Evolutionary conservation across 2,888 invertebrate genomes (phyloP).

Genomic region (Euproctis similis): DNA sequence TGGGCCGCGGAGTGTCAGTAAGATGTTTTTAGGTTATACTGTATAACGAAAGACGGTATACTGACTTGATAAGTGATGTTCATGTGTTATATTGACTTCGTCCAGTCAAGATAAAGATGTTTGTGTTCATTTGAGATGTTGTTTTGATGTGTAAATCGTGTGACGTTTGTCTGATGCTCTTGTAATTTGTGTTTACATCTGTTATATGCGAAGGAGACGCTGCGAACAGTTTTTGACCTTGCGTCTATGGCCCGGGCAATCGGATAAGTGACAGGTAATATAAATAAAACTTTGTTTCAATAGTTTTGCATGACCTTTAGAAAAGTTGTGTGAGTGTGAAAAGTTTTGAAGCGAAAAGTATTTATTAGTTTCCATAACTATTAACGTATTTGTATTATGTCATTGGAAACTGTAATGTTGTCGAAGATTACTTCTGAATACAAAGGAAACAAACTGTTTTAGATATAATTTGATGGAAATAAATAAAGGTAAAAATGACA

Average conservation of each 20-base stretch:
- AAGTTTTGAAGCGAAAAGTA: conserved; percentile 63
- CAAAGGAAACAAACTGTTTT: conserved; percentile 2
- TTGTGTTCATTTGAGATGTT: conserved; percentile 55
- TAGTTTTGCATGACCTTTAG: conserved; percentile 43
- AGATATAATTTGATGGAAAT: neutral
- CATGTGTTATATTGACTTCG: conserved; percentile 40
- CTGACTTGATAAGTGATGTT: conserved; percentile 48
- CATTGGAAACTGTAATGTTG: conserved; percentile 5
- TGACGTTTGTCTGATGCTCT: conserved; percentile 62
- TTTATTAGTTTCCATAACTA: conserved; percentile 42
- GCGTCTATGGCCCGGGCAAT: conserved; percentile 37
- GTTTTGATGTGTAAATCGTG: conserved; percentile 68
- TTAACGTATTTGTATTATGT: conserved; percentile 17
- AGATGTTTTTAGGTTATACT: conserved; percentile 75
- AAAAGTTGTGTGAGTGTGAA: conserved; percentile 60
- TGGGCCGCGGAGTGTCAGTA: conserved; percentile 75
- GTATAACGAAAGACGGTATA: conserved; percentile 57
- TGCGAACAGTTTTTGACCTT: conserved; percentile 46
- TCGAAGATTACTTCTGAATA: conserved; percentile 7
- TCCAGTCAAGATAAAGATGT: conserved; percentile 40
- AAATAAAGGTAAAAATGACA: no score
- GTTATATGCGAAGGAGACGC: conserved; percentile 51
- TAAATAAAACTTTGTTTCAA: conserved; percentile 46
- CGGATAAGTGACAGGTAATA: conserved; percentile 46
- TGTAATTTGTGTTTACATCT: conserved; percentile 72